Evolutionary conservation across 2,797 vertebrate species (phyloP).

Genomic region (Myiotriccus ornatus): DNA sequence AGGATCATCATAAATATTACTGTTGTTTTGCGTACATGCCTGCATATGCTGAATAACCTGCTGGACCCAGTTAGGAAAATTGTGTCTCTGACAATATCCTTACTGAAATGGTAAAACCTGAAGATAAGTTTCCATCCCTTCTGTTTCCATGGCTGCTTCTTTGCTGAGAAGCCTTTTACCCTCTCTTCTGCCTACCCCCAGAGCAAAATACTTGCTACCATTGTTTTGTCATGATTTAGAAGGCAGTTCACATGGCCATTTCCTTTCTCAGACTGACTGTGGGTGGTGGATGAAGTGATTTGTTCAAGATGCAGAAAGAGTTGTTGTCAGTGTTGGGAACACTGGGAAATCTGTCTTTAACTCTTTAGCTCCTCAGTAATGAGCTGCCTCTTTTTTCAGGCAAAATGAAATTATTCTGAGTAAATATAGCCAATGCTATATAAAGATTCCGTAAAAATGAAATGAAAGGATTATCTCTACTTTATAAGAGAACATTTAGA

Average conservation of each 20-base stretch:
- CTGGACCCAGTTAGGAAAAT: background rate
- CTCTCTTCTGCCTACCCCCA: background rate
- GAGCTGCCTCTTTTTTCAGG: background rate
- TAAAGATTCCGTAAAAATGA: background rate
- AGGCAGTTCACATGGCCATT: fast-evolving
- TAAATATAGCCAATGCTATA: background rate
- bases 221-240: background rate
- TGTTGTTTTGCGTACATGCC: background rate
- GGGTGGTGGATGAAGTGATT: background rate
- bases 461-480: background rate
- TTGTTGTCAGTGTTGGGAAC: background rate
- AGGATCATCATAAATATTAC: background rate
- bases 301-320: background rate
- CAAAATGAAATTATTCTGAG: background rate
- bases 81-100: fast-evolving
- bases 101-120: background rate
- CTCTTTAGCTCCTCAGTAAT: background rate
- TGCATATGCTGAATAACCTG: background rate
- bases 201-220: background rate
- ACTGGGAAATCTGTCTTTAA: background rate
- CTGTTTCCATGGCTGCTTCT: background rate
- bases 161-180: background rate
- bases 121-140: background rate
- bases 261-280: background rate
- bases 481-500: background rate